phyloP scores from a whole-genome alignment of 1,140 invertebrate genomes.

The Ceratina japonica region DNA sequence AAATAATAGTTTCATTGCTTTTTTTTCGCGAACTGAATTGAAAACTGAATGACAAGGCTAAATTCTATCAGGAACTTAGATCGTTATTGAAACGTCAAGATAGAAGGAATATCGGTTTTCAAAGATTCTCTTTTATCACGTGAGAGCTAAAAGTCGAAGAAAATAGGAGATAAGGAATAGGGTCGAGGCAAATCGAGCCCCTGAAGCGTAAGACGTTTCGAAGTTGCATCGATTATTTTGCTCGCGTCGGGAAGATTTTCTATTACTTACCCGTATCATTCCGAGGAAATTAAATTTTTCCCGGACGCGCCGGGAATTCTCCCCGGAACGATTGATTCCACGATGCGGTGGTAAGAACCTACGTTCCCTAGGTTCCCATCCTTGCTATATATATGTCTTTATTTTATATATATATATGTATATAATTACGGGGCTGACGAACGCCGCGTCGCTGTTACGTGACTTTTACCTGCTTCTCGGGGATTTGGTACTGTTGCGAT shows the following conservation, averaged over 20 bases:
- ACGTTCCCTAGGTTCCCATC: not conserved
- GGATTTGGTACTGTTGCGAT: constrained; percentile 7
- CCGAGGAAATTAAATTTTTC: constrained; percentile 46
- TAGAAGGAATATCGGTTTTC: no score
- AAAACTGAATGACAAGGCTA: no score
- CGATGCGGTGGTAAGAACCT: not conserved
- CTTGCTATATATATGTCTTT: constrained; percentile 15
- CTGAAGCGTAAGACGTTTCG: not conserved
- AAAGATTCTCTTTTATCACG: no score
- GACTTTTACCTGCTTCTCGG: not conserved
- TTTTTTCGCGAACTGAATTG: no score
- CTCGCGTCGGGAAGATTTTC: constrained; percentile 38
- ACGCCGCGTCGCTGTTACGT: constrained; percentile 10
- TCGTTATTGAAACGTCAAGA: no score
- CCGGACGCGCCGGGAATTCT: constrained; percentile 34
- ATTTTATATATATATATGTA: constrained; percentile 2
- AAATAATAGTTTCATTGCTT: no score
- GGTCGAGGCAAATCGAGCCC: not conserved
- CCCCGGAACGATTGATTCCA: constrained; percentile 31
- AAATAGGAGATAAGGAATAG: no score
- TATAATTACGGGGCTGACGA: constrained; percentile 28
- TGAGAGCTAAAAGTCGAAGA: no score
- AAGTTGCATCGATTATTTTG: constrained; percentile 34
- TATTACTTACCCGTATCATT: constrained; percentile 17
- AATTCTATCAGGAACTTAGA: no score